Base-by-base conservation (phyloP, 1,140 invertebrate genomes). In the Campoletis sonorensis region DNA sequence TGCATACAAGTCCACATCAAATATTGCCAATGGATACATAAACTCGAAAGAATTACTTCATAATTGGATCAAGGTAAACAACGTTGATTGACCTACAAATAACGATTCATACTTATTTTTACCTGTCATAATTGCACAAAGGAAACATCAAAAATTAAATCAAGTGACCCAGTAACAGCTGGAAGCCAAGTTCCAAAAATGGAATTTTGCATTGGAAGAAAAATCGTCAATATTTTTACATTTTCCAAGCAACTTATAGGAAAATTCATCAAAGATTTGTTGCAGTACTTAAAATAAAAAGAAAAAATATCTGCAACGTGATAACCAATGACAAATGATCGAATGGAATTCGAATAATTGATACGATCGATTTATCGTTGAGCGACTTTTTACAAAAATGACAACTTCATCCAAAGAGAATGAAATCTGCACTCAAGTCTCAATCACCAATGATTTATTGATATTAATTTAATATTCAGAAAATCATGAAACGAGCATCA, bases 101-200 rank as follows among this genome's bases (percentile, higher is more conserved):
- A 64, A 4, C 61, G 21, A 64, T 64, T 21, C 61, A 16, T 64
- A 26, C 21, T 64, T 64, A 64, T 64, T 64, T 61, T 64, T 27
- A 26, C 51, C 27, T 64, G 61, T 26, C 21, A 64, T 64, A 45
- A 45, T 45, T 45, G 3, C 13, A 45, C 40, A 45, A 45, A n/a
- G n/a, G n/a, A n/a, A n/a, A n/a, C n/a, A n/a, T n/a, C n/a, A n/a
- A n/a, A n/a, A n/a, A n/a, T n/a, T n/a, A n/a, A n/a, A n/a, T n/a
- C n/a, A n/a, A n/a, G n/a, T n/a, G n/a, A n/a, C n/a, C n/a, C n/a
- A n/a, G n/a, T n/a, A n/a, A n/a, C n/a, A n/a, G n/a, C n/a, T n/a
- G n/a, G n/a, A n/a, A n/a, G n/a, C n/a, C n/a, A n/a, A n/a, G n/a
- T n/a, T n/a, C n/a, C n/a, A n/a, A n/a, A n/a, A n/a, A n/a, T n/a